A percentile compares a stretch with the other conserved stretches of the same genome.
Evolutionary conservation across 2,113 vertebrate species (phyloP).

Genomic region (Chaenogobius annularis): DNA sequence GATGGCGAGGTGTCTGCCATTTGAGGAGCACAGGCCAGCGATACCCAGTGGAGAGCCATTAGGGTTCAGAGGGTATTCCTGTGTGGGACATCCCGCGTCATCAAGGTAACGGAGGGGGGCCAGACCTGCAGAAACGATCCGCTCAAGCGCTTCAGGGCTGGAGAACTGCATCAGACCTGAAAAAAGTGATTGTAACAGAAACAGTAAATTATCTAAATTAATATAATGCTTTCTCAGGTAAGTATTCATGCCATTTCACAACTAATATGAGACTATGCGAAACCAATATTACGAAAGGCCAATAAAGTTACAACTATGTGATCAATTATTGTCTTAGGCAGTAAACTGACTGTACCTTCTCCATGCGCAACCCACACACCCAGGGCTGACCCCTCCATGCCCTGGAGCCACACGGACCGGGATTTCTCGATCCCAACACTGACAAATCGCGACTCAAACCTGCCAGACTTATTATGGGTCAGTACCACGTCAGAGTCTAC

Average conservation of each 20-base stretch:
- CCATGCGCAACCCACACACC: slow-evolving; percentile 92
- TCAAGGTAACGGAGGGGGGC: slow-evolving; percentile 85
- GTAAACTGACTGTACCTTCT: slow-evolving; percentile 77
- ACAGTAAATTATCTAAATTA: background rate
- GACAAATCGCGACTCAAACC: slow-evolving; percentile 89
- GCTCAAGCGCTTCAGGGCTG: slow-evolving; percentile 61
- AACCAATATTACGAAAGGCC: background rate
- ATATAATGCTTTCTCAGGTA: background rate
- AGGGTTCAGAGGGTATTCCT: slow-evolving; percentile 87
- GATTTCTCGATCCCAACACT: slow-evolving; percentile 80
- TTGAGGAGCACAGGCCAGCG: slow-evolving; percentile 83
- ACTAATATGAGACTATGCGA: too few relatives aligned
- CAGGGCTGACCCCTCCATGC: slow-evolving; percentile 86
- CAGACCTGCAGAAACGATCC: slow-evolving; percentile 67
- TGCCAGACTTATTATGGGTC: slow-evolving; percentile 83
- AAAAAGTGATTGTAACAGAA: background rate
- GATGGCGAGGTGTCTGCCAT: slow-evolving; percentile 88
- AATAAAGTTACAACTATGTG: background rate
- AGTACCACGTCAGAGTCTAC: slow-evolving; percentile 75
- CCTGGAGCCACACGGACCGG: slow-evolving; percentile 83
- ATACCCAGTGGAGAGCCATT: slow-evolving; percentile 84
- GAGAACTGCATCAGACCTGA: slow-evolving; percentile 87
- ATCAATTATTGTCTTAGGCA: background rate
- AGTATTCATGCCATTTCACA: background rate
- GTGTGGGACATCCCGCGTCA: slow-evolving; percentile 81